Conservation (phyloP, 2,888 invertebrate genomes). For the Girardia tigrina region DNA sequence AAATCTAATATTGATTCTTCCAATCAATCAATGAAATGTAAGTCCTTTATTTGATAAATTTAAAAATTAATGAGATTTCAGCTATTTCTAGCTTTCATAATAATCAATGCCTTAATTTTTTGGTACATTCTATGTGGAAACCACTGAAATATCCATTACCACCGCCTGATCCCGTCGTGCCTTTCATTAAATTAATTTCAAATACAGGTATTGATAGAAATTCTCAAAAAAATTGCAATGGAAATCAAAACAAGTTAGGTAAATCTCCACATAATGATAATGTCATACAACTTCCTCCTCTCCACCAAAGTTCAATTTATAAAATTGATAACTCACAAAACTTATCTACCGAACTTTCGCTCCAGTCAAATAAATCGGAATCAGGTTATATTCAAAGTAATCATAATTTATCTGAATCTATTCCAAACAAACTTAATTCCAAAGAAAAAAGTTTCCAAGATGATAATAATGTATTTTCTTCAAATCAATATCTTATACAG, state of each 20-base stretch:
- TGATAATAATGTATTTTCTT: background rate
- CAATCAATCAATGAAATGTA: too few relatives aligned
- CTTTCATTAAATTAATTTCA: conserved; percentile 13
- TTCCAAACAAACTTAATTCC: background rate
- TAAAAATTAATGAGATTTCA: too few relatives aligned
- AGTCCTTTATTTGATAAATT: too few relatives aligned
- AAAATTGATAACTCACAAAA: background rate
- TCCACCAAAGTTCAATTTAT: background rate
- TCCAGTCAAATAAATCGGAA: background rate
- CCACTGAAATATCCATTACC: conserved; percentile 1
- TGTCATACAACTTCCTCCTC: background rate
- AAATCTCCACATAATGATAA: background rate
- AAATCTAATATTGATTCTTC: too few relatives aligned
- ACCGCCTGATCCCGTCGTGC: background rate
- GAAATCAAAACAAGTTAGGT: background rate
- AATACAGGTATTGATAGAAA: background rate
- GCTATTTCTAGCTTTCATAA: background rate
- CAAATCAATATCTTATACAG: background rate
- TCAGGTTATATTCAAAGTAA: background rate
- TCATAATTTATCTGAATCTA: background rate
- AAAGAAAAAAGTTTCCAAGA: background rate
- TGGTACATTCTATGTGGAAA: background rate
- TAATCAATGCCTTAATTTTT: background rate
- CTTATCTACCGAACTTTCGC: background rate
- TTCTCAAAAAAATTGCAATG: background rate